Percentiles rank a stretch among this genome's conserved stretches.
Evolutionary conservation across 2,888 invertebrate species (phyloP).

Genomic region (Lissonota sp.): DNA sequence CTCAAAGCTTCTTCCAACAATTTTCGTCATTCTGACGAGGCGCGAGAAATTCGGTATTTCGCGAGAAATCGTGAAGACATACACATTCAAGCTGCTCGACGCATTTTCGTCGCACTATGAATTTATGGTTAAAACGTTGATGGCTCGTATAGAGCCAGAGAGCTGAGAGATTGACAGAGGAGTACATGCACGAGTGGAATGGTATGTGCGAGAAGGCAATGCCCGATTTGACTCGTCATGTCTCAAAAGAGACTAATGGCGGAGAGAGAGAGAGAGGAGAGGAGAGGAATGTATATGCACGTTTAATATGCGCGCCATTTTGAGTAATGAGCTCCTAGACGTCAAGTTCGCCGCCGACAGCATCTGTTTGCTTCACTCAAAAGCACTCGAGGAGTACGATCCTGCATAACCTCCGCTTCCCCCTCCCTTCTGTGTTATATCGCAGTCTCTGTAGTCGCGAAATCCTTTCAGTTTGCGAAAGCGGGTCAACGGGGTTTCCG

Average conservation of each 20-base stretch:
- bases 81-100: slow-evolving; percentile 16
- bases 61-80: background rate
- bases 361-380: slow-evolving; percentile 53
- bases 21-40: background rate
- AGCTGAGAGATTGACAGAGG: too few relatives aligned
- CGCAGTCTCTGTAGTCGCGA: background rate
- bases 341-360: slow-evolving; percentile 48
- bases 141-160: slow-evolving; percentile 2
- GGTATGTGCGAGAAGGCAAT: slow-evolving; percentile 17
- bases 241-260: slow-evolving; percentile 59
- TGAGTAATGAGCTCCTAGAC: slow-evolving; percentile 60
- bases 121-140: slow-evolving; percentile 26
- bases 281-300: slow-evolving; percentile 21
- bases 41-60: slow-evolving; percentile 18
- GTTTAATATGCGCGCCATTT: slow-evolving; percentile 56
- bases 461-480: slow-evolving; percentile 33
- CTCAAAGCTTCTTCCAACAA: background rate
- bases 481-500: slow-evolving; percentile 11
- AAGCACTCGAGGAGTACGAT: slow-evolving; percentile 22
- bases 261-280: slow-evolving; percentile 8
- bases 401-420: background rate
- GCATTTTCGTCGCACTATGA: slow-evolving; percentile 27
- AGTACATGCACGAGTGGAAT: too few relatives aligned
- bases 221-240: slow-evolving; percentile 43
- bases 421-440: too few relatives aligned